Conservation (phyloP, 1,140 invertebrate genomes). For the Magallana ariakensis region DNA sequence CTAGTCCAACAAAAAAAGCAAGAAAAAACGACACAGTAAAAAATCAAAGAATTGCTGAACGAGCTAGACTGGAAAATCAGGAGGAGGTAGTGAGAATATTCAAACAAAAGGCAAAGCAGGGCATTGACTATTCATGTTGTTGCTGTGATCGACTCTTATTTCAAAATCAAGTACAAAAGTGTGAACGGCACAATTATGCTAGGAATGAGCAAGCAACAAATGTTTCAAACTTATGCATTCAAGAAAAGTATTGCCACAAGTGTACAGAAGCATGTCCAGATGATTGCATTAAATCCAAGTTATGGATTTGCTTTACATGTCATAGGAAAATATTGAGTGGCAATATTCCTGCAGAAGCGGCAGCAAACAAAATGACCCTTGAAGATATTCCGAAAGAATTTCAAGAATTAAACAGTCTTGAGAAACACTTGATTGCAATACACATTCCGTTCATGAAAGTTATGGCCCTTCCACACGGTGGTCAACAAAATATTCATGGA, state of each 20-base stretch:
- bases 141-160: not conserved
- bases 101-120: not conserved
- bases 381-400: constrained; percentile 42
- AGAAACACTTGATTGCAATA: constrained; percentile 44
- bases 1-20: not conserved
- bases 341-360: constrained; percentile 9
- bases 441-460: constrained; percentile 53
- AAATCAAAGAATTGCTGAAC: not conserved
- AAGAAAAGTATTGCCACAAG: not conserved
- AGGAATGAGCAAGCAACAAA: not conserved
- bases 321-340: not conserved
- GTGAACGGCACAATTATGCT: not conserved
- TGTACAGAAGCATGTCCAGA: not conserved
- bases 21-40: not conserved
- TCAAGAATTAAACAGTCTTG: constrained; percentile 32
- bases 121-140: not conserved
- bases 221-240: not conserved
- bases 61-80: not conserved
- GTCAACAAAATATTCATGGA: constrained; percentile 45
- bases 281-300: not conserved
- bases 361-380: constrained; percentile 28
- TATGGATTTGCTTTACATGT: constrained; percentile 2
- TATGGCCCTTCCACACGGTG: constrained; percentile 43
- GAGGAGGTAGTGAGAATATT: not conserved
- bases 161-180: not conserved